A percentile compares a stretch with the other conserved stretches of the same genome.
Evolutionary conservation across 2,888 invertebrate genomes (phyloP).

Genomic region (Caenorhabditis macrosperma): DNA sequence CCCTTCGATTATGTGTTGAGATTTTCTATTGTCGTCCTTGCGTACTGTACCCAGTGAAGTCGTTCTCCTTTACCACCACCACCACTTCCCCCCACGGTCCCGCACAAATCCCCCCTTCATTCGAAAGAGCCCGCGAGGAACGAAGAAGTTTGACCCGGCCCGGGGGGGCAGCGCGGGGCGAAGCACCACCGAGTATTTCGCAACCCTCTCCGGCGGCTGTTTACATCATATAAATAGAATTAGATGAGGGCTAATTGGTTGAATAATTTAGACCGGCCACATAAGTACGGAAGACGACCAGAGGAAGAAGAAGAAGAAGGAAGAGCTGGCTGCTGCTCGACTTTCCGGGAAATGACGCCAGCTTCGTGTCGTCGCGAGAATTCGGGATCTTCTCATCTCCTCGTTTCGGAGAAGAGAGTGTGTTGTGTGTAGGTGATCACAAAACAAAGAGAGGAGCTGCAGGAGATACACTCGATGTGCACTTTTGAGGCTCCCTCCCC

Average conservation of each 20-base stretch:
- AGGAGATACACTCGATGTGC: background rate
- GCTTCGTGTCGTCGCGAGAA: conserved; percentile 18
- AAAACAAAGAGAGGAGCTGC: conserved; percentile 4
- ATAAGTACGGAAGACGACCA: conserved; percentile 33
- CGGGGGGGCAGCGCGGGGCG: no score
- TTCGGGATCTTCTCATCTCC: no score
- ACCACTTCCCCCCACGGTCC: background rate
- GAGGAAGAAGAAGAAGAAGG: background rate
- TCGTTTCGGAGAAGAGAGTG: conserved; percentile 1
- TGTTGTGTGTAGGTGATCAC: conserved; percentile 33
- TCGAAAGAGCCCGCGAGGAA: no score
- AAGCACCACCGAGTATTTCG: conserved; percentile 36
- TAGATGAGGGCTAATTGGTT: conserved; percentile 59
- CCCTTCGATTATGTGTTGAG: conserved; percentile 26
- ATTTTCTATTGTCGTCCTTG: conserved; percentile 17
- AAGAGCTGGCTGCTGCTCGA: conserved; percentile 27
- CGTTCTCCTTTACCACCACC: background rate
- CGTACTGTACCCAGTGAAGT: conserved; percentile 45
- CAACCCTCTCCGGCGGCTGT: conserved; percentile 40
- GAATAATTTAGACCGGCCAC: conserved; percentile 49
- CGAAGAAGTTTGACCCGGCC: conserved; percentile 1
- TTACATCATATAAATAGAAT: conserved; percentile 57
- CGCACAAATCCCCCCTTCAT: no score
- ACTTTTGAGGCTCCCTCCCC: conserved; percentile 16
- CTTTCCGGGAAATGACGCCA: conserved; percentile 57